phyloP scores from a whole-genome alignment of 2,888 invertebrate species.

The Hirtodrosophila cameraria region DNA sequence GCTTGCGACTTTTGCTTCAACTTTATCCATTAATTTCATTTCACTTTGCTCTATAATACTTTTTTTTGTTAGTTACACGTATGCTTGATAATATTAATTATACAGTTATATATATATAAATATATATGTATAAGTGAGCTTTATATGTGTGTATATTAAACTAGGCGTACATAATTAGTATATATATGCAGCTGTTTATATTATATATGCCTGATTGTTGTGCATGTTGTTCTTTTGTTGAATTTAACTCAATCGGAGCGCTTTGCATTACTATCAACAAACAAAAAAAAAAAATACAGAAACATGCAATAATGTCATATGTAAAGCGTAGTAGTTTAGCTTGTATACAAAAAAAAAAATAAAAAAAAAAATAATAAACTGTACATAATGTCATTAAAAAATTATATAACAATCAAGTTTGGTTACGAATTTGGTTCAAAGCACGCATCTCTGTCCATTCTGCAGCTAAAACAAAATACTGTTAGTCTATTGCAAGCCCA shows the following conservation, averaged over 20 bases:
- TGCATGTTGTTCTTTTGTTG: slow-evolving; percentile 72
- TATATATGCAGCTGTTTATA: slow-evolving; percentile 66
- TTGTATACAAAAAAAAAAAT: slow-evolving; percentile 33
- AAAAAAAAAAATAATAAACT: slow-evolving; percentile 61
- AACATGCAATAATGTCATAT: slow-evolving; percentile 62
- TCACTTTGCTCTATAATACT: slow-evolving; percentile 67
- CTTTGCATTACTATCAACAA: slow-evolving; percentile 49
- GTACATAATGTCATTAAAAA: slow-evolving; percentile 75
- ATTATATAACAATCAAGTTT: slow-evolving; percentile 78
- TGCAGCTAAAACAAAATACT: slow-evolving; percentile 71
- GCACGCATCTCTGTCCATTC: slow-evolving; percentile 58
- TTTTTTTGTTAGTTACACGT: slow-evolving; percentile 76
- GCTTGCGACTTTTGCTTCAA: slow-evolving; percentile 68
- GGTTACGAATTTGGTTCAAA: slow-evolving; percentile 75
- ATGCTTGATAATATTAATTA: slow-evolving; percentile 73
- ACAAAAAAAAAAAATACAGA: slow-evolving; percentile 40
- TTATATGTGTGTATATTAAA: slow-evolving; percentile 62
- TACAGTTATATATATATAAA: slow-evolving; percentile 60
- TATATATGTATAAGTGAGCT: slow-evolving; percentile 54
- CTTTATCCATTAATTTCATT: slow-evolving; percentile 33
- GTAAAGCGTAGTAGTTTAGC: slow-evolving; percentile 58
- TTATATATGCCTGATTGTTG: slow-evolving; percentile 79
- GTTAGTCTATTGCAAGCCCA: slow-evolving; percentile 78
- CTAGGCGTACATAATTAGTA: slow-evolving; percentile 47
- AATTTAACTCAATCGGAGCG: slow-evolving; percentile 64